Evolutionary conservation across 2,113 vertebrate species (phyloP), one percentile per base, ranked within the genome.

Genomic region (Vimba vimba): DNA sequence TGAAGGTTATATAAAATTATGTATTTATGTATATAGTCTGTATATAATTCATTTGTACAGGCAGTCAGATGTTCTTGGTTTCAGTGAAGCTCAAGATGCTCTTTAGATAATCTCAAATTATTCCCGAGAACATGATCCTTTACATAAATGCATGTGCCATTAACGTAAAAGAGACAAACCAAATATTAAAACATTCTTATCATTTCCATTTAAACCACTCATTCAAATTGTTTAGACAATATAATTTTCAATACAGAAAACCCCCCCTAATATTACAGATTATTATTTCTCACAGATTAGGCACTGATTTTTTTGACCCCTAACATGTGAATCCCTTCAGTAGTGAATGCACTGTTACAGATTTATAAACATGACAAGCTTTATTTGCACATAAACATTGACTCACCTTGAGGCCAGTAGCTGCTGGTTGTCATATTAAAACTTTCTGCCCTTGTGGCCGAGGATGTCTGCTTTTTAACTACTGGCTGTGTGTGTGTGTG

Each of bases 391-490:
- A 9, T 66, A 47, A 25, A 52, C 45, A 69, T 27, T 33, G 64
- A 52, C 25, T 82, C 79, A 52, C 45, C 19, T 82, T 66, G 19
- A 52, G 0, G 17, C 5, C 45, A 82, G 4, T 15, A 47, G 15
- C 17, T 0, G 27, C 45, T 69, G 62, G 39, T 52, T 23, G 62
- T 50, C 43, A 66, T 60, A 23, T 66, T 68, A 30, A 69, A 82
- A 47, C 39, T 82, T 81, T 47, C 36, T 81, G 79, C 3, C 4
- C 75, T 55, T 50, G 43, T 27, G 43, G 15, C 27, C 13, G 17
- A 80, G 60, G 79, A 47, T 66, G 60, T 21, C 15, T 1, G 25
- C 15, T 17, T 66, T 82, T 82, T 68, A 82, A 47, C 79, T 52
- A 47, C 79, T 25, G 4, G 10, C 17, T 19, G 2, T 73, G 69